Evolutionary conservation across 2,113 vertebrate genomes (phyloP).

Genomic region (Hylia prasina): DNA sequence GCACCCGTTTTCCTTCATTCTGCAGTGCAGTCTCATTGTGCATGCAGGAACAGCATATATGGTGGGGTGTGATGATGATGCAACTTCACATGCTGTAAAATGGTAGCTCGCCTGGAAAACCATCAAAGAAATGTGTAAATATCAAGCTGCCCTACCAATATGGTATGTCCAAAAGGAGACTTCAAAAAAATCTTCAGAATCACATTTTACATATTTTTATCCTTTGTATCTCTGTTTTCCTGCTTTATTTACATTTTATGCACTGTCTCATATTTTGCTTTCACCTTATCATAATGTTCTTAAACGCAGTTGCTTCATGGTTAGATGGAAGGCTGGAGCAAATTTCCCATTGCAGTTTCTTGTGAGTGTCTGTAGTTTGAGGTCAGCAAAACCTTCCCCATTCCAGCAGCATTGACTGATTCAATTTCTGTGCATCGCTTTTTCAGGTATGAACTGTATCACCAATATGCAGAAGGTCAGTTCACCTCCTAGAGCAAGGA

Average conservation of each 20-base stretch:
- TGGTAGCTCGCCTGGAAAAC: background rate
- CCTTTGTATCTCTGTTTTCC: background rate
- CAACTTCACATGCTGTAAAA: background rate
- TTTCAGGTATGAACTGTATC: slow-evolving; percentile 16
- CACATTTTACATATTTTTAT: slow-evolving; percentile 28
- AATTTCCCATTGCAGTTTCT: slow-evolving; percentile 30
- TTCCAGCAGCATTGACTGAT: background rate
- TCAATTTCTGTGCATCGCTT: slow-evolving; percentile 14
- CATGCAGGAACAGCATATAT: background rate
- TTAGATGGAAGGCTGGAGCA: slow-evolving; percentile 12
- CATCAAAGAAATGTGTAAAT: slow-evolving; percentile 3
- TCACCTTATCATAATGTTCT: background rate
- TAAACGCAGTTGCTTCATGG: background rate
- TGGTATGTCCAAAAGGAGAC: background rate
- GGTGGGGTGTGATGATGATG: background rate
- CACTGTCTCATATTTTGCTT: slow-evolving; percentile 7
- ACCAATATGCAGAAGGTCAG: slow-evolving; percentile 9
- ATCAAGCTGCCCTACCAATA: background rate
- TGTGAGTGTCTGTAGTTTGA: background rate
- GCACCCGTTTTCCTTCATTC: background rate
- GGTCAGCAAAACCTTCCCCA: slow-evolving; percentile 21
- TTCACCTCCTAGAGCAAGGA: background rate
- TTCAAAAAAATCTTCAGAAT: background rate
- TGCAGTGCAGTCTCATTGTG: background rate
- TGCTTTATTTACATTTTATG: slow-evolving; percentile 33